Evolutionary conservation across 2,113 vertebrate species (phyloP), one percentile per base, ranked within the genome.

Genomic region (Lepus timidus): DNA sequence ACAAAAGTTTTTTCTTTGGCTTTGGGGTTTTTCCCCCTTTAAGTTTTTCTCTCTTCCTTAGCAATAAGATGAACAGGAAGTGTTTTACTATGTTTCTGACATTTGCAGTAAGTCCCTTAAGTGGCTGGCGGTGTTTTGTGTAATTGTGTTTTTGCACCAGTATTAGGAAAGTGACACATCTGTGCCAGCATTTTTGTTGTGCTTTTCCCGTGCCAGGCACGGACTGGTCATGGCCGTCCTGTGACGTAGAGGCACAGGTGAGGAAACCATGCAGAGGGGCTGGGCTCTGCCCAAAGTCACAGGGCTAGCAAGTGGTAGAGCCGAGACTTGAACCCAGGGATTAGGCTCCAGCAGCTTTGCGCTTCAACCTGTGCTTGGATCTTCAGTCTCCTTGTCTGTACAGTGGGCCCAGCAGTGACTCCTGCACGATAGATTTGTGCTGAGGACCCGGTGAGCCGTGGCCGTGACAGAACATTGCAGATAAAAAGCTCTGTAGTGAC

Each of bases 51-150:
- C 82, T 88, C 9, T 84, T 20, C n/a, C 36, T 49, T 80, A 84
- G 31, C n/a, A 75, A 10, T 62, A 90, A 91, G 55, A 55, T 80
- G 58, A 97, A 75, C 22, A 7, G 31, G 8, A 83, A 88, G 19
- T 93, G 39, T 51, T 79, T 92, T 49, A 29, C 78, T 83, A 10
- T n/a, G 31, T 87, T 85, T 27, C 33, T 88, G 12, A 55, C 9
- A 85, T 25, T 39, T 86, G 8, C 19, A 52, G 14, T 80, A 65
- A 73, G 78, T 90, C 1, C 4, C 22, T 23, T 20, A 12, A 67
- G 36, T 81, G 31, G 22, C 36, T 29, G 61, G 65, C 74, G 44
- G 44, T 80, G 23, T 19, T 39, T 23, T 78, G 74, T 31, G 6
- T 67, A 27, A 6, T 82, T 58, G 33, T 64, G 44, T 31, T 31